Percentiles rank a stretch among this genome's conserved stretches.
These are phyloP conservation scores for Lagorchestes hirsutus DNA, from an alignment of 2,797 vertebrate species.

Conservation along the genomic window DNA sequence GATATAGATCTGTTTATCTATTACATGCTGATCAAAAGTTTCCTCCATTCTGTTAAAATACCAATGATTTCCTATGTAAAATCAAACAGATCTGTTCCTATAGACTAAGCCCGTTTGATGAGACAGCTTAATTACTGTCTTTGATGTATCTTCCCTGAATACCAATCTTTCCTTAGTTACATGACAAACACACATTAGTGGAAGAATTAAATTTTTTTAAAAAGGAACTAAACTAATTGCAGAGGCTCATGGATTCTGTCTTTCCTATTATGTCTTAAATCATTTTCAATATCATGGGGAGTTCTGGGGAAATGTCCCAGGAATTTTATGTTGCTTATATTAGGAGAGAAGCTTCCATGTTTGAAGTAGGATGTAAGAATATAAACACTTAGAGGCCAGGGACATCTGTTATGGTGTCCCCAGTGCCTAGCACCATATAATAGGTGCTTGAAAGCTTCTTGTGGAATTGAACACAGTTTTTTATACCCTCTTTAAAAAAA, in stretches of 20 bases:
- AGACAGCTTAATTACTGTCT: constrained; percentile 84
- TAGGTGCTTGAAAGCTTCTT: not conserved
- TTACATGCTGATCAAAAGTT: constrained; percentile 85
- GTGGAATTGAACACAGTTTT: not conserved
- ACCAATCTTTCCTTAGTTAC: constrained; percentile 76
- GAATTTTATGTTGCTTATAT: not conserved
- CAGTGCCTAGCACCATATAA: not conserved
- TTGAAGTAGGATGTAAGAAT: not conserved
- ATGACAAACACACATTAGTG: constrained; percentile 27
- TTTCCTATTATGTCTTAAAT: not conserved
- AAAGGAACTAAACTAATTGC: constrained; percentile 63
- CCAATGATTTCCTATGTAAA: constrained; percentile 85
- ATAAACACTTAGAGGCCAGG: not conserved
- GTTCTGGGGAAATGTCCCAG: not conserved
- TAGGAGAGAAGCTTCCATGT: not conserved
- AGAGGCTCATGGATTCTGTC: not conserved
- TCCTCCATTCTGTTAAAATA: constrained; percentile 83
- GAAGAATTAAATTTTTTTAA: constrained; percentile 63
- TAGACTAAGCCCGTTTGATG: constrained; percentile 74
- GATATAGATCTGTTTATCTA: constrained; percentile 85
- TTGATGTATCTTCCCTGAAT: constrained; percentile 78
- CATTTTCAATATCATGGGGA: not conserved
- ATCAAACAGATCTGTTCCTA: constrained; percentile 81
- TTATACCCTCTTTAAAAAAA: not conserved
- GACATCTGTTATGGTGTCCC: not conserved